phyloP scores from a whole-genome alignment of 2,797 vertebrate species.

The Alcedo quadribrachys region DNA sequence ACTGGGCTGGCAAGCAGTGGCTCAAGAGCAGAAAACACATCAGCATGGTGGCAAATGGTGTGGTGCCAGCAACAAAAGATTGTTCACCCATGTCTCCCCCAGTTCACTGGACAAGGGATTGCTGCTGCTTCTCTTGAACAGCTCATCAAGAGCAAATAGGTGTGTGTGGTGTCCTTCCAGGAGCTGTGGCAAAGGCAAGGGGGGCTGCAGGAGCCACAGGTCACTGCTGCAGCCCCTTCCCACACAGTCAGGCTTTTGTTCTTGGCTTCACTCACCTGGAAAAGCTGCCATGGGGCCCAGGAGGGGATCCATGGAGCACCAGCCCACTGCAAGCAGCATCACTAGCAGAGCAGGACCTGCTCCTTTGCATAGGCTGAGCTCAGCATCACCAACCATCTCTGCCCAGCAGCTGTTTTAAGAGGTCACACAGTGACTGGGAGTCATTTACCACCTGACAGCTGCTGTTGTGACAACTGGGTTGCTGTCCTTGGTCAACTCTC shows the following conservation, averaged over 20 bases:
- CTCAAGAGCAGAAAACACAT: not conserved
- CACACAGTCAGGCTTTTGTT: not conserved
- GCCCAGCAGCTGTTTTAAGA: not conserved
- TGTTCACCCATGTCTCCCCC: not conserved
- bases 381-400: not conserved
- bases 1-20: not conserved
- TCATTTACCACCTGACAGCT: constrained; percentile 28
- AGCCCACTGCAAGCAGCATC: not conserved
- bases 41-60: not conserved
- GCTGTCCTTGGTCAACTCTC: not conserved
- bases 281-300: not conserved
- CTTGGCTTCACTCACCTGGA: not conserved
- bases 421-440: not conserved
- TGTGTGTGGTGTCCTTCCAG: not conserved
- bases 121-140: not conserved
- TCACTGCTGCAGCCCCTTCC: not conserved
- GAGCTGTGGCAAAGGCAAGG: not conserved
- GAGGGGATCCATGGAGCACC: not conserved
- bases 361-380: not conserved
- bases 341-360: not conserved
- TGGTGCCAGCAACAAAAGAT: not conserved
- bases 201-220: not conserved
- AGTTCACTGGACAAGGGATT: not conserved
- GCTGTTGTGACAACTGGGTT: constrained; percentile 1
- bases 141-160: not conserved